Base-by-base conservation (phyloP, 2,797 vertebrate species). In the Garrulus glandarius region DNA sequence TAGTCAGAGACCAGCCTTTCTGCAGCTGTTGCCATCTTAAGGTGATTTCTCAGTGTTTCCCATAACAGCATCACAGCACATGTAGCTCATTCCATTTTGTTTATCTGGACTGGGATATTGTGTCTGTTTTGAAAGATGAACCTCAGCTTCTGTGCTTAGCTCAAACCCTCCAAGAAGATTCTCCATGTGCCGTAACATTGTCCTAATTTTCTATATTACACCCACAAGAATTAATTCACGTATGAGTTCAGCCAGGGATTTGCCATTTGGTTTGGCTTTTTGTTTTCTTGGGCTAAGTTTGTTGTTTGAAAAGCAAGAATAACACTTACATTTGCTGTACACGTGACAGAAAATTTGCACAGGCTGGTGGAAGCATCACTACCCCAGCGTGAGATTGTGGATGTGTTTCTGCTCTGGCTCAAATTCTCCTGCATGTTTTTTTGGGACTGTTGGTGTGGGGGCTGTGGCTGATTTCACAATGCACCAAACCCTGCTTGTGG, bases 181-280 rank as follows among this genome's bases (percentile, higher is more conserved):
- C 43, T 65, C 27, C 5, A 1, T 17, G 34, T 43, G 44, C 44
- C 77, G 41, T 63, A 68, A 61, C 6, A 4, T 53, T 80, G 30
- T 71, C 69, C 32, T 69, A 24, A 74, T 81, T 92, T 86, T 22
- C 1, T 3, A 3, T 41, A 37, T 30, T 44, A 50, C 53, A 59
- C 47, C 53, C 89, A 41, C n/a, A 57, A 72, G 60, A 79, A 21
- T 93, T 88, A 93, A 81, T 71, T 84, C 76, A 84, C 55, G 21
- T 69, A 20, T 0, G 1, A 86, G 39, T 78, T 87, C 87, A 93
- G 71, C 12, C 17, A 1, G 44, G 22, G 68, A 92, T 74, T 68
- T 91, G 56, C 30, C 2, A 1, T 10, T n/a, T 7, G 27, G 5
- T 64, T 29, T 39, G 5, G 29, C 5, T 8, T 2, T 15, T 22